Base-by-base conservation (phyloP, 2,113 vertebrate species). In the Gymnarchus niloticus region DNA sequence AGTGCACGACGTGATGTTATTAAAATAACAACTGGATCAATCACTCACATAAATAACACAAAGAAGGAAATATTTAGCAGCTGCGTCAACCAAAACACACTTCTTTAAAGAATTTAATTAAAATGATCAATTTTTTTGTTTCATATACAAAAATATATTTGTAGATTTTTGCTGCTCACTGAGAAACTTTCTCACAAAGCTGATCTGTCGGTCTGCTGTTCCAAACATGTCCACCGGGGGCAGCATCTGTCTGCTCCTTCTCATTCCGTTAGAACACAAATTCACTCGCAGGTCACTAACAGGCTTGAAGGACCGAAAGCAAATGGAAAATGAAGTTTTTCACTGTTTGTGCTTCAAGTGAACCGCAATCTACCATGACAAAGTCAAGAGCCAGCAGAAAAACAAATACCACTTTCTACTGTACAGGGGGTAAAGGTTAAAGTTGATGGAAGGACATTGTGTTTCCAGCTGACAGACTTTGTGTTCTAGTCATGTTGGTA, bases 11-110 rank as follows among this genome's bases (percentile, higher is more conserved):
- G 91, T 93, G 87, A 94, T 93, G 95, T 94, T 94, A 92, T 93
- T 96, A 94, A 95, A 96, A 96, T 92, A 94, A 94, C 94, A 95
- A 94, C 93, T 94, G 93, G 90, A 89, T 89, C 92, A 94, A 93
- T 91, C 92, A 89, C 90, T 94, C 94, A 89, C 91, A 92, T 93
- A 94, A 94, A 92, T 94, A 91, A 92, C 90, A 92, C 91, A 86
- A 93, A 92, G 93, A 94, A 90, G 89, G 91, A 89, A 91, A 89
- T 88, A 90, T 87, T 88, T 89, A 93, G 86, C 85, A 19, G 87
- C 91, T 90, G 89, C 80, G 88, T 91, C 89, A 90, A 91, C 92
- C 90, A 89, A 90, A 89, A 88, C 37, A 46, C 46, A 87, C 91
- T 90, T 91, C 88, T 89, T 87, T 82, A 89, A 89, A 90, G 12